Evolutionary conservation across 1,140 invertebrate species (phyloP).

Genomic region (Atta texana): DNA sequence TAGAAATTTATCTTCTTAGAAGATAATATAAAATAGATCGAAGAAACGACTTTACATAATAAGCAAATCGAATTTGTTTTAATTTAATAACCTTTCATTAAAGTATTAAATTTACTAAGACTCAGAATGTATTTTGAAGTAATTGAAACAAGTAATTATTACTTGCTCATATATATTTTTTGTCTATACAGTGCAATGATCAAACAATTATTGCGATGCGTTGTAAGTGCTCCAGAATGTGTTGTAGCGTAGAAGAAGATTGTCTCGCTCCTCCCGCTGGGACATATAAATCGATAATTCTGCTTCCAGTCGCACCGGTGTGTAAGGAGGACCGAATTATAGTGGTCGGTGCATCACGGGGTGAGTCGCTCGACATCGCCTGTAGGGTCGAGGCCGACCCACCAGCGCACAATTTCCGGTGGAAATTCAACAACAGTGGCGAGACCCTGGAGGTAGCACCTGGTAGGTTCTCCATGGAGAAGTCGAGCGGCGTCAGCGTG

Average conservation of each 20-base stretch:
- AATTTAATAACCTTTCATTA: too few species aligned
- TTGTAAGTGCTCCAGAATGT: neutral
- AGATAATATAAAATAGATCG: too few species aligned
- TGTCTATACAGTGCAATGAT: neutral
- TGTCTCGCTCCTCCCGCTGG: too few species aligned
- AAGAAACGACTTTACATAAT: too few species aligned
- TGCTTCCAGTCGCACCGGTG: conserved; percentile 91
- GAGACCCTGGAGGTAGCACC: conserved; percentile 92
- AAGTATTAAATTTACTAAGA: too few species aligned
- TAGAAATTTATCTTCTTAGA: too few species aligned
- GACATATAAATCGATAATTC: conserved; percentile 45
- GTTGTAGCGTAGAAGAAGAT: neutral
- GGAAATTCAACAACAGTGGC: conserved; percentile 96
- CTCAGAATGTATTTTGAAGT: too few species aligned
- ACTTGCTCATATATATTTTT: too few species aligned
- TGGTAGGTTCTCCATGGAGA: conserved; percentile 88
- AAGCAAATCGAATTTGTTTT: too few species aligned
- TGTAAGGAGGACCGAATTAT: conserved; percentile 91
- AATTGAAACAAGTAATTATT: too few species aligned
- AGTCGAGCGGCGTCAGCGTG: conserved; percentile 85
- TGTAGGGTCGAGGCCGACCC: conserved; percentile 96
- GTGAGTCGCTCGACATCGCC: conserved; percentile 93
- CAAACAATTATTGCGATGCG: conserved; percentile 3
- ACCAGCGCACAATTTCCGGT: conserved; percentile 93
- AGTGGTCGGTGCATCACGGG: conserved; percentile 93